phyloP scores from a whole-genome alignment of 2,888 invertebrate species.

The Euzetes globulus region DNA sequence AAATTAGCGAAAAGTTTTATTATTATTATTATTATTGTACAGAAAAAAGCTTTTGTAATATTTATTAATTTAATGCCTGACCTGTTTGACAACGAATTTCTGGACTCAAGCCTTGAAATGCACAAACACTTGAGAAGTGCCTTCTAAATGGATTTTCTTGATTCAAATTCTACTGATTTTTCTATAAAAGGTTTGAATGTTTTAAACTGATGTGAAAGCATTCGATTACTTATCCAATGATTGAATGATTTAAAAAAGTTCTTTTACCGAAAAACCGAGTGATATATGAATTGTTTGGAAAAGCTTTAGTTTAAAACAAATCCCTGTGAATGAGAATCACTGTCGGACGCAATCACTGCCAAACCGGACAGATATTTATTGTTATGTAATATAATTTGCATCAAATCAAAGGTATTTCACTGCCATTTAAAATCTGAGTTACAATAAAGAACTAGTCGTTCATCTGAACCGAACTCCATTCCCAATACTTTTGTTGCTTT shows the following conservation, averaged over 20 bases:
- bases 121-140: background rate
- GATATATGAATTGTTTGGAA: constrained; percentile 9
- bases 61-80: background rate
- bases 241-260: background rate
- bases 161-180: background rate
- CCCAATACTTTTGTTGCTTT: constrained; percentile 25
- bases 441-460: constrained; percentile 21
- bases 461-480: constrained; percentile 13
- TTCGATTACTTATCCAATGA: background rate
- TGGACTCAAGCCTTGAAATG: too few relatives aligned
- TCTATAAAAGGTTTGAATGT: background rate
- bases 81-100: background rate
- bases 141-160: background rate
- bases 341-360: constrained; percentile 25
- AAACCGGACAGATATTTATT: constrained; percentile 28
- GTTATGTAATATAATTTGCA: constrained; percentile 29
- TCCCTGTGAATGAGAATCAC: constrained; percentile 15
- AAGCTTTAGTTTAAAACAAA: background rate
- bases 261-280: constrained; percentile 9
- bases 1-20: constrained; percentile 8
- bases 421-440: constrained; percentile 18
- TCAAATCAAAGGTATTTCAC: constrained; percentile 14
- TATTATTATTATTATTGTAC: constrained; percentile 4
- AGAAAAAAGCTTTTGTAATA: constrained; percentile 15
- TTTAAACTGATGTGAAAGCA: background rate